Evolutionary conservation across 23 tunicate species (phyloP), one percentile per base, ranked within the genome.

Genomic region (Ciona savignyi): DNA sequence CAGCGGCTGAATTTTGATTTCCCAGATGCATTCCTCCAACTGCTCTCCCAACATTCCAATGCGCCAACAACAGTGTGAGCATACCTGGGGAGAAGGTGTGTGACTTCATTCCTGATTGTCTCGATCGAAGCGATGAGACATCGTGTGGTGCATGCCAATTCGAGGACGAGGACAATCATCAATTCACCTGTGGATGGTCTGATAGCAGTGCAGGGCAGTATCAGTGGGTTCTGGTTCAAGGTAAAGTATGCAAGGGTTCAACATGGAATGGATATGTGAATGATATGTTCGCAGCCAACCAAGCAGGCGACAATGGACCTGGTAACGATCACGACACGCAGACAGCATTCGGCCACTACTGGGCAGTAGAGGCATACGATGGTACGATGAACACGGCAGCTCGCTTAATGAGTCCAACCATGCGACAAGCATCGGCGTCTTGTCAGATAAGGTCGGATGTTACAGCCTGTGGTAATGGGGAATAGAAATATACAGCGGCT

Each of bases 381-480:
- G 97, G 97, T 19, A 75, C 76, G 3, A 67, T 33, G 21, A 91
- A 91, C 82, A 64, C 86, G 3, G 86, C 97, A 4, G 97, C 97
- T 4, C 51, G 91, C 25, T 80, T 91, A 11, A 33, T 51, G 29
- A 91, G 84, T 33, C 66, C 86, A 11, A 33, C 80, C n/a, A 32
- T 91, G 75, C 73, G 91, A 42, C 78, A 91, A 22, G 65, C 93
- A 33, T 78, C 97, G 34, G 87, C 81, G 19, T 32, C 83, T 31
- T 91, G 97, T 56, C 86, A 91, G 51, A 73, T 91, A 71, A 77
- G 79, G 97, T n/a, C n/a, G n/a, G n/a, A n/a, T n/a, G n/a, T n/a
- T n/a, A n/a, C n/a, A n/a, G n/a, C n/a, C n/a, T n/a, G n/a, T n/a
- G n/a, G n/a, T n/a, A n/a, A n/a, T n/a, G n/a, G n/a, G n/a, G n/a